Evolutionary conservation across 2,113 vertebrate genomes (phyloP), one percentile per base, ranked within the genome.

Genomic region (Macrotis lagotis): DNA sequence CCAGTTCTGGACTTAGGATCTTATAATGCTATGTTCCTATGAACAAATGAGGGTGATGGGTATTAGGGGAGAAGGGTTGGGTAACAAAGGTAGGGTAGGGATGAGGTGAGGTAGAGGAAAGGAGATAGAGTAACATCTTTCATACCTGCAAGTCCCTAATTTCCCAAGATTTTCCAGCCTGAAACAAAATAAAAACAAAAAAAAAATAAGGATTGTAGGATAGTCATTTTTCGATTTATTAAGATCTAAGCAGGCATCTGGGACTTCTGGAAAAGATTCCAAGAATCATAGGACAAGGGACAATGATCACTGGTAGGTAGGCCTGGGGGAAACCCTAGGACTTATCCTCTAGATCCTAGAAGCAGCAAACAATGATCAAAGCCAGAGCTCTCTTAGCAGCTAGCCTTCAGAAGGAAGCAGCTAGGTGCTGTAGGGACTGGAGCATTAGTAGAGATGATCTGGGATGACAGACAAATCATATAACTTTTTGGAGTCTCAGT

Each of bases 151-250:
- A 0, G 5, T 44, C 7, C 6, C 24, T n/a, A 22, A 44, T 24
- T 24, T 2, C 0, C 37, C 22, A 0, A 2, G 19, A 1, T 44
- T 24, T 0, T n/a, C 19, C n/a, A 8, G 2, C 6, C 66, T 83
- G 66, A 83, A 83, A 83, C n/a, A 83, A 14, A 83, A n/a, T n/a
- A 83, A 83, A 19, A 83, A 83, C n/a, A 83, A 0, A 19, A 83
- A 83, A 16, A 83, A 0, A 14, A 44, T 24, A 83, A 8, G 2
- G 66, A 83, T 44, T 22, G n/a, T 24, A 44, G 66, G 66, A 24
- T 44, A 44, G 19, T 24, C n/a, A 83, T 83, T 8, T 16, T 83
- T 16, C 44, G 66, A n/a, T 83, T 14, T n/a, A 44, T 44, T 44
- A 83, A 44, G 7, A 24, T n/a, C n/a, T n/a, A n/a, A n/a, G 3